These are phyloP conservation scores for Thomomys bottae DNA, from an alignment of 2,113 vertebrate species.

Conservation along the genomic window DNA sequence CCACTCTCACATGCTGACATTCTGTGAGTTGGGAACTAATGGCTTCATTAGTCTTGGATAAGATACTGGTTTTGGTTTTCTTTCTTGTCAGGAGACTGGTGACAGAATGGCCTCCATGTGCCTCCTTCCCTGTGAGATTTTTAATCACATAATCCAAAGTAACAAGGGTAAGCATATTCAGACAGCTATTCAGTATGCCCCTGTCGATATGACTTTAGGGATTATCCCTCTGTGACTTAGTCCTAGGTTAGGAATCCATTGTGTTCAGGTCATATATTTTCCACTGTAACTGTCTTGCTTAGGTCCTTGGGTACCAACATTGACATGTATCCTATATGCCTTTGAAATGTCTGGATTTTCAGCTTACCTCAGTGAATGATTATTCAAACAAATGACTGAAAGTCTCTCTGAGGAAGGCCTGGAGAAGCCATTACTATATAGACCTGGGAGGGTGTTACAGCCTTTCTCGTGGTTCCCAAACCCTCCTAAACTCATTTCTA, in stretches of 20 bases:
- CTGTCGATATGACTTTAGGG: not conserved
- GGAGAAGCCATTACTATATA: fast-evolving
- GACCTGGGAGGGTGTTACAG: fast-evolving
- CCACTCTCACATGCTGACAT: not conserved
- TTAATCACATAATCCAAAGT: not conserved
- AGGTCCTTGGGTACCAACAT: not conserved
- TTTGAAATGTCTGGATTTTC: not conserved
- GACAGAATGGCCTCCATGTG: not conserved
- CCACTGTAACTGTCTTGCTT: not conserved
- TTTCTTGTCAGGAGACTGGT: not conserved
- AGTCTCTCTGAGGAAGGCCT: not conserved
- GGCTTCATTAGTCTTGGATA: not conserved
- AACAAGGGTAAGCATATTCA: not conserved
- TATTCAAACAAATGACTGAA: fast-evolving
- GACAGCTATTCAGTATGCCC: not conserved
- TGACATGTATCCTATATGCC: not conserved
- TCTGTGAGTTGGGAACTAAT: not conserved
- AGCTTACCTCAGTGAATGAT: not conserved
- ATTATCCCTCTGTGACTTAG: not conserved
- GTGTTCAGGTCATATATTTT: not conserved
- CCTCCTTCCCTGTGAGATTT: not conserved
- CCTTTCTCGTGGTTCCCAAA: not conserved
- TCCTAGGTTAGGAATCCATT: not conserved
- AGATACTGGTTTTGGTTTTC: not conserved
- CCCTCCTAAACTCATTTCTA: not conserved